phyloP scores from a whole-genome alignment of 2,113 vertebrate genomes.

The Sterna hirundo region DNA sequence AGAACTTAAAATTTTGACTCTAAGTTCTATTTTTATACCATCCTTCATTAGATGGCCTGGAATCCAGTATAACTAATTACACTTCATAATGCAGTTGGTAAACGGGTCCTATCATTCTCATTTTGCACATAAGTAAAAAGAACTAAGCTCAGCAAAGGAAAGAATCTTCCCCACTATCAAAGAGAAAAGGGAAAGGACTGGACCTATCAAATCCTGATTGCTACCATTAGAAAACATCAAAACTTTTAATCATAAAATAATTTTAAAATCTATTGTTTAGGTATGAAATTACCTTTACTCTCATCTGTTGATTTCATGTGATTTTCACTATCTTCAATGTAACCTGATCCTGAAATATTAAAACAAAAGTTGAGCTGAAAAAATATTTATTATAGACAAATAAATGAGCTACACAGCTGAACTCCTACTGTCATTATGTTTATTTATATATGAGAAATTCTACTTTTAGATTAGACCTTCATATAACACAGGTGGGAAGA shows the following conservation, averaged over 20 bases:
- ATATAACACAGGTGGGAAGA: background rate
- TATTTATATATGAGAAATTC: background rate
- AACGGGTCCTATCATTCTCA: background rate
- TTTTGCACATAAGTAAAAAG: background rate
- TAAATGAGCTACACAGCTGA: background rate
- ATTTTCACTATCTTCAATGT: slow-evolving; percentile 74
- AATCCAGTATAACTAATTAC: background rate
- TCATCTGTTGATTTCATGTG: slow-evolving; percentile 72
- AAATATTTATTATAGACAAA: background rate
- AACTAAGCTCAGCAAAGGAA: background rate
- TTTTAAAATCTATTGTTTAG: background rate
- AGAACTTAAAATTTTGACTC: background rate
- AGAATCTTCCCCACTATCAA: background rate
- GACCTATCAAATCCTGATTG: background rate
- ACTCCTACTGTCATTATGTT: background rate
- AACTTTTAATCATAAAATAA: background rate
- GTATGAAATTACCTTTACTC: slow-evolving; percentile 73
- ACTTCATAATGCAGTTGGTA: background rate
- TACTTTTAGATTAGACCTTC: background rate
- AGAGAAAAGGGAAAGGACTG: background rate
- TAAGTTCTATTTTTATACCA: background rate
- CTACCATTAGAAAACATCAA: background rate
- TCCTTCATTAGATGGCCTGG: background rate
- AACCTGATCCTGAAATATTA: slow-evolving; percentile 55
- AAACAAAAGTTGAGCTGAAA: background rate